Evolutionary conservation across 2,888 invertebrate genomes (phyloP), one percentile per base, ranked within the genome.

Genomic region (Coenonympha arcania): DNA sequence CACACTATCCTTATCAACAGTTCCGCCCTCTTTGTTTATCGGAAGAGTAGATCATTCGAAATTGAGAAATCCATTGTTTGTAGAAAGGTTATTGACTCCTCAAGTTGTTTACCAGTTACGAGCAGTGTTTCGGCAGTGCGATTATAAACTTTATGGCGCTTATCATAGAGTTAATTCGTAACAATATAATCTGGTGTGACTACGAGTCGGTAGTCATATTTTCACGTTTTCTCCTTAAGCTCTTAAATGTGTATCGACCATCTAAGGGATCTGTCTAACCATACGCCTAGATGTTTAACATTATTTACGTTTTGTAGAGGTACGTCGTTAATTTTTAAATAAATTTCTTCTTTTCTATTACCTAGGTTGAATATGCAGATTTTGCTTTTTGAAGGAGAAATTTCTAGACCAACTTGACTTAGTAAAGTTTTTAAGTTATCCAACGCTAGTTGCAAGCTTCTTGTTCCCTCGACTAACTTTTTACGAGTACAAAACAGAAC

Each of bases 161-260:
- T n/a, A n/a, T n/a, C n/a, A n/a, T n/a, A n/a, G n/a, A n/a, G n/a
- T n/a, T n/a, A n/a, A n/a, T n/a, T n/a, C n/a, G n/a, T n/a, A n/a
- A n/a, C n/a, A n/a, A n/a, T n/a, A n/a, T n/a, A n/a, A n/a, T n/a
- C n/a, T n/a, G n/a, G n/a, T n/a, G n/a, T n/a, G n/a, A n/a, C n/a
- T n/a, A n/a, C n/a, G n/a, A n/a, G n/a, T n/a, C n/a, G n/a, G 48
- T 61, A 63, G 5, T 61, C 4, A 37, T 48, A 58, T 53, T 59
- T 65, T n/a, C 16, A 19, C 0, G 30, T 15, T 47, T 61, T 65
- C 6, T 43, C 37, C 3, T 1, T 19, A 0, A 49, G 36, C 34
- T 62, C 62, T 28, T 62, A 57, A 15, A 65, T 56, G 22, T 65
- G 65, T 51, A 55, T 63, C 2, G 19, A 8, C 68, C 64, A 68